Base-by-base conservation (phyloP, 2,888 invertebrate genomes). In the Agrypnus murinus region DNA sequence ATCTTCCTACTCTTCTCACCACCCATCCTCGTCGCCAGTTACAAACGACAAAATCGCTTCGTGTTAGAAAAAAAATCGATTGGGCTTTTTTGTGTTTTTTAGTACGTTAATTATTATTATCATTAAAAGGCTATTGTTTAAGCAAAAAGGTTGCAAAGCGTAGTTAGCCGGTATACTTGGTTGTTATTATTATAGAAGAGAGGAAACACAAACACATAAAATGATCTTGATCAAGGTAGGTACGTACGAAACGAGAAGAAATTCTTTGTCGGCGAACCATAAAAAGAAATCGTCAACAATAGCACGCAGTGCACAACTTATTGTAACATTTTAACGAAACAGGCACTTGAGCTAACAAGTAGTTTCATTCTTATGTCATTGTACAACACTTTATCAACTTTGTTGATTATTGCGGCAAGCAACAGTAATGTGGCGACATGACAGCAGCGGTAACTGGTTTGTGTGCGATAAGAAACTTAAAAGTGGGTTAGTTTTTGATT, bases 271-370 rank as follows among this genome's bases (percentile, higher is more conserved):
- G 67, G 67, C 60, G 38, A n/a, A 34, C 32, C n/a, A 12, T 17
- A 67, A 67, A n/a, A n/a, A 60, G 67, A 50, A 67, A 60, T 40
- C 25, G 8, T n/a, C 67, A n/a, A 67, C 67, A 67, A 67, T 60
- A 43, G 53, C 32, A 14, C 2, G 25, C 25, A 25, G 25, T 3
- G 25, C 25, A 25, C 62, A 15, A 55, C 40, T 67, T 53, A 55
- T 67, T 67, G 45, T 67, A 67, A 48, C 67, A 43, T 67, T 43
- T 43, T 60, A 62, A 62, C 60, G 50, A 60, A 60, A 55, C 67
- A 53, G n/a, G 17, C 60, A 60, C 67, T 67, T 50, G 48, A 67
- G 40, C 34, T 66, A 53, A 67, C 60, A 43, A 67, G 45, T 60
- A 38, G 45, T 45, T 53, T 53, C 55, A 67, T 67, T 67, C 60